Evolutionary conservation across 2,888 invertebrate genomes (phyloP).

Genomic region (Falcaria lacertinaria): DNA sequence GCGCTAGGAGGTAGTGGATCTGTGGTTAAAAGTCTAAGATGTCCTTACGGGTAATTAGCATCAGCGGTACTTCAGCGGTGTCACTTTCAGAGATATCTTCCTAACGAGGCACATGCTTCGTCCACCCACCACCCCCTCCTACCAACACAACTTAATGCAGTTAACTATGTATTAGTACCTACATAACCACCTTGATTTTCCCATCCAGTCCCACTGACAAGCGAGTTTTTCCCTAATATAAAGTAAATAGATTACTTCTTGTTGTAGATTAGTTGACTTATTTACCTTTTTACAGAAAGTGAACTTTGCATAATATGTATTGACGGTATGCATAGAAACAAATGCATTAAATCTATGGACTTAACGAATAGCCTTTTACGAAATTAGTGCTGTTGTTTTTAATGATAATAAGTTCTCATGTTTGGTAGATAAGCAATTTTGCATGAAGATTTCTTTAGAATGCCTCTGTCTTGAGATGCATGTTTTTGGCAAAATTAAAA

Average conservation of each 20-base stretch:
- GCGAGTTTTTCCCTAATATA: no score
- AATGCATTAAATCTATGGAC: not conserved
- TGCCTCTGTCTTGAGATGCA: no score
- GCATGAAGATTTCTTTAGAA: no score
- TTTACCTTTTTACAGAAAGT: no score
- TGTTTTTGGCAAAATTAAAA: no score
- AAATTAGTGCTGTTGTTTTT: not conserved
- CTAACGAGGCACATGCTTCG: conserved; percentile 59
- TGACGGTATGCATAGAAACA: not conserved
- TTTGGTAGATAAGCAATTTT: no score
- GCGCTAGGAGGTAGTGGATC: conserved; percentile 29
- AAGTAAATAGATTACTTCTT: no score
- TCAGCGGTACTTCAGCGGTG: conserved; percentile 58
- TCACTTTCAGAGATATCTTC: conserved; percentile 65
- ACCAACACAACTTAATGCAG: conserved; percentile 25
- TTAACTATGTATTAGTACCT: conserved; percentile 42
- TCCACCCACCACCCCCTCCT: conserved; percentile 16
- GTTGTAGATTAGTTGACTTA: no score
- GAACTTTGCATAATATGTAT: no score
- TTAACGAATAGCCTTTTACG: not conserved
- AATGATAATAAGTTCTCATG: not conserved
- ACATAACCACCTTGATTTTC: not conserved
- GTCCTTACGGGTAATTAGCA: conserved; percentile 68
- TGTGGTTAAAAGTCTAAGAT: conserved; percentile 30
- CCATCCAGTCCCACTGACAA: not conserved